Evolutionary conservation across 2,797 vertebrate genomes (phyloP).

Genomic region (Basileuterus tristriatus): DNA sequence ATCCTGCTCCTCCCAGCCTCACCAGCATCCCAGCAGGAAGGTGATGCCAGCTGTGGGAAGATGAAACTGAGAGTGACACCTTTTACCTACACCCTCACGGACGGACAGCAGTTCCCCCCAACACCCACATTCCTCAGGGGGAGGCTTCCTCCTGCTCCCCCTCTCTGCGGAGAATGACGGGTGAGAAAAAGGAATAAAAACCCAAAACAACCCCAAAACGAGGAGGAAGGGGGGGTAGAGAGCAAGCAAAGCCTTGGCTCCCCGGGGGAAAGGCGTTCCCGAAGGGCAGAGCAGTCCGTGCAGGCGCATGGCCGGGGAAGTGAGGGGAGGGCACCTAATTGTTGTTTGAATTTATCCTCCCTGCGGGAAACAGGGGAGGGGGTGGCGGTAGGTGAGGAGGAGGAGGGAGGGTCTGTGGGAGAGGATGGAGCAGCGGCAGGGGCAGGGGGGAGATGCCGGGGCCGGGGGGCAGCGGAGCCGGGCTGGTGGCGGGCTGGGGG

Average conservation of each 20-base stretch:
- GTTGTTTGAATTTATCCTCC: constrained; percentile 85
- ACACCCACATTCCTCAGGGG: rapidly evolving
- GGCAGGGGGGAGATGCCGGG: constrained; percentile 65
- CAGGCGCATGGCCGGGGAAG: not conserved
- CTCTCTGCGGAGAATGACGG: rapidly evolving
- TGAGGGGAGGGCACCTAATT: constrained; percentile 55
- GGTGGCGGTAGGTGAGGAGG: constrained; percentile 81
- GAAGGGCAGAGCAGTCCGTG: constrained; percentile 31
- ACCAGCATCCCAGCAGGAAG: not conserved
- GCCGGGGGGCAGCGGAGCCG: constrained; percentile 49
- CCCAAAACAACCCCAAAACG: not conserved
- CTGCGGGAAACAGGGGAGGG: constrained; percentile 85
- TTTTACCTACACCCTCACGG: not conserved
- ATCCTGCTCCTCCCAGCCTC: not conserved
- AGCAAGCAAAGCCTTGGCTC: constrained; percentile 15
- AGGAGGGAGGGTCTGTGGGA: constrained; percentile 78
- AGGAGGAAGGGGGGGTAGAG: not conserved
- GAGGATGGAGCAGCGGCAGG: constrained; percentile 81
- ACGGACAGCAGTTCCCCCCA: rapidly evolving
- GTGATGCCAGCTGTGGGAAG: not conserved
- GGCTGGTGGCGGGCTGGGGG: constrained; percentile 26
- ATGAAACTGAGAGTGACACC: not conserved
- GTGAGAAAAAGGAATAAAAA: not conserved
- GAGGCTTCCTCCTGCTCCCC: not conserved
- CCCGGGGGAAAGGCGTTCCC: not conserved